These are phyloP conservation scores for Drosophila ustulata DNA, from an alignment of 2,888 invertebrate species.

Conservation along the genomic window DNA sequence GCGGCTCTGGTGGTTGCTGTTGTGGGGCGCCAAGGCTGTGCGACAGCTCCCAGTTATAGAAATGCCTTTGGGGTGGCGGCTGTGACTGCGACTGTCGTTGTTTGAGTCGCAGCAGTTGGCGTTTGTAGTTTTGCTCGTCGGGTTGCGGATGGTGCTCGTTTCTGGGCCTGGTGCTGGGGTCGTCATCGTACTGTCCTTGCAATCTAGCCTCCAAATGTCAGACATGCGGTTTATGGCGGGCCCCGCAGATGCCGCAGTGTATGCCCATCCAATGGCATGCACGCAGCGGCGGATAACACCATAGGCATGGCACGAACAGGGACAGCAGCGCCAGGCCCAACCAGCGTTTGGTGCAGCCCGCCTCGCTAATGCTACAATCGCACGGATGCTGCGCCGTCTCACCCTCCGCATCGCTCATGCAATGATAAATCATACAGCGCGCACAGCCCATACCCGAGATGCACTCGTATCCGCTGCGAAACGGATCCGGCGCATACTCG, in stretches of 20 bases:
- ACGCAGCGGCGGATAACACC: constrained; percentile 95
- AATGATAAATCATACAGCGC: constrained; percentile 96
- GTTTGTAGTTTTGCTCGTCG: constrained; percentile 59
- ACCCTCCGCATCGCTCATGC: constrained; percentile 95
- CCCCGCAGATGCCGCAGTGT: constrained; percentile 93
- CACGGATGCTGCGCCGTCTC: constrained; percentile 95
- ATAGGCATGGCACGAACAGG: constrained; percentile 95
- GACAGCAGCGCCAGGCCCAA: constrained; percentile 93
- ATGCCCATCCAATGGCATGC: constrained; percentile 94
- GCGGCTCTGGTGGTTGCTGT: constrained; percentile 55
- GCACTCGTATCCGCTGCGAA: constrained; percentile 91
- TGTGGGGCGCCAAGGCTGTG: constrained; percentile 71
- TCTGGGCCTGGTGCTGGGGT: constrained; percentile 79
- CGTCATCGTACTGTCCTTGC: constrained; percentile 80
- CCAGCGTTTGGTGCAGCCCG: constrained; percentile 93
- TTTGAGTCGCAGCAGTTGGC: constrained; percentile 61
- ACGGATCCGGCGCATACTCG: constrained; percentile 94
- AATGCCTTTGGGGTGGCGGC: constrained; percentile 65
- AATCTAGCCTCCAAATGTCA: constrained; percentile 85
- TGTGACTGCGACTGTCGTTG: constrained; percentile 64
- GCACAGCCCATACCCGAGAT: constrained; percentile 95
- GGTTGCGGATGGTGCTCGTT: constrained; percentile 52
- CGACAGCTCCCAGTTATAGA: constrained; percentile 76
- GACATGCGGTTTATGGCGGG: constrained; percentile 89
- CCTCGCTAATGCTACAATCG: constrained; percentile 89